Percentiles rank a stretch among this genome's conserved stretches.
Conservation (phyloP, 2,888 invertebrate genomes). For the Oithona nana region DNA sequence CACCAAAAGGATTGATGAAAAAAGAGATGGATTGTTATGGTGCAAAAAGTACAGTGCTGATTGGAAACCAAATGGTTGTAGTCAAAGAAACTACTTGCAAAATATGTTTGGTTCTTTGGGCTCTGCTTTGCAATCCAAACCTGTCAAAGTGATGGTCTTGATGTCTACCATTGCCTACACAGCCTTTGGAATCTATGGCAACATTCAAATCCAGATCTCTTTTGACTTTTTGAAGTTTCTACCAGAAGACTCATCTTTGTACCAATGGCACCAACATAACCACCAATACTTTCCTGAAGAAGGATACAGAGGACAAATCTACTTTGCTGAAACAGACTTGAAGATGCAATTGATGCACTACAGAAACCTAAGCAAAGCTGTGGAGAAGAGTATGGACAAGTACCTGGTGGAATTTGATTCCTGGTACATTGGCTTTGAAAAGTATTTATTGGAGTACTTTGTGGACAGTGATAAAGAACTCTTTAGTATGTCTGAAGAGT, state of each 20-base stretch:
- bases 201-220: neutral
- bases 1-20: conserved; percentile 27
- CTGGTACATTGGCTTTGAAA: conserved; percentile 45
- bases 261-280: neutral
- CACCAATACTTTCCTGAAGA: neutral
- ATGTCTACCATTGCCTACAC: neutral
- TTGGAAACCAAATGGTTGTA: conserved; percentile 30
- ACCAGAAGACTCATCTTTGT: neutral
- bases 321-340: neutral
- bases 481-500: neutral
- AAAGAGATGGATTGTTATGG: conserved; percentile 43
- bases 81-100: conserved; percentile 37
- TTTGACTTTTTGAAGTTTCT: neutral
- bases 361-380: conserved; percentile 10
- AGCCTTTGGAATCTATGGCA: neutral
- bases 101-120: conserved; percentile 38
- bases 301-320: neutral
- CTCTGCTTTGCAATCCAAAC: conserved; percentile 41
- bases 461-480: neutral
- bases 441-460: conserved; percentile 28
- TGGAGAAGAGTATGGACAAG: conserved; percentile 22
- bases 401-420: conserved; percentile 36
- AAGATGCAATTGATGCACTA: conserved; percentile 13
- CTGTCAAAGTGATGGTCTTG: conserved; percentile 37
- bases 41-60: conserved; percentile 41